These are phyloP conservation scores for Cataglyphis altisquamis DNA, from an alignment of 2,888 invertebrate species.

Conservation along the genomic window DNA sequence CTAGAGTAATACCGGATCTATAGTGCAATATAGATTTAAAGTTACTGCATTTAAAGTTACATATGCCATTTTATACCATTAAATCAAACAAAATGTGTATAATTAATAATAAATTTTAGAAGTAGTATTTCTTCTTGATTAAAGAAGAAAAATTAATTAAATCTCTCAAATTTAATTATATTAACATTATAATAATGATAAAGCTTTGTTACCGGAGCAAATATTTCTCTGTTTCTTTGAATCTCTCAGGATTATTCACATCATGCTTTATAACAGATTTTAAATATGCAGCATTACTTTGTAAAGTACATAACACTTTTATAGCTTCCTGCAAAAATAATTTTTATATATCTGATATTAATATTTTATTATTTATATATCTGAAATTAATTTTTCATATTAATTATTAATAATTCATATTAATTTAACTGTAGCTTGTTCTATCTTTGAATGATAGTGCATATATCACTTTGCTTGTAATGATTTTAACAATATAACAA, in stretches of 20 bases:
- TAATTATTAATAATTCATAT: not conserved
- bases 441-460: not conserved
- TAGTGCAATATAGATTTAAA: constrained; percentile 17
- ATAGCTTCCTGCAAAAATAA: constrained; percentile 89
- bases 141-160: not conserved
- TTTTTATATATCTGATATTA: not conserved
- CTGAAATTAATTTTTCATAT: not conserved
- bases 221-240: constrained; percentile 88
- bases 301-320: constrained; percentile 90
- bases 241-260: constrained; percentile 77
- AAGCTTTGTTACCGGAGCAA: constrained; percentile 85
- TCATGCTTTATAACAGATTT: constrained; percentile 77
- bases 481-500: not conserved
- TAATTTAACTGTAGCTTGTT: not conserved
- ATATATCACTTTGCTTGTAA: not conserved
- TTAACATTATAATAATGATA: not conserved
- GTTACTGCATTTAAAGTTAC: not conserved
- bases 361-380: not conserved
- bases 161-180: not conserved
- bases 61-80: too few relatives aligned
- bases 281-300: constrained; percentile 90
- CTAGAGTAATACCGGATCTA: constrained; percentile 89
- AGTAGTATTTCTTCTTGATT: not conserved
- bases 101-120: constrained; percentile 11
- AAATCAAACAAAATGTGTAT: not conserved